Conservation (phyloP, 2,797 vertebrate species). For the Scomberomorus guttatus region DNA sequence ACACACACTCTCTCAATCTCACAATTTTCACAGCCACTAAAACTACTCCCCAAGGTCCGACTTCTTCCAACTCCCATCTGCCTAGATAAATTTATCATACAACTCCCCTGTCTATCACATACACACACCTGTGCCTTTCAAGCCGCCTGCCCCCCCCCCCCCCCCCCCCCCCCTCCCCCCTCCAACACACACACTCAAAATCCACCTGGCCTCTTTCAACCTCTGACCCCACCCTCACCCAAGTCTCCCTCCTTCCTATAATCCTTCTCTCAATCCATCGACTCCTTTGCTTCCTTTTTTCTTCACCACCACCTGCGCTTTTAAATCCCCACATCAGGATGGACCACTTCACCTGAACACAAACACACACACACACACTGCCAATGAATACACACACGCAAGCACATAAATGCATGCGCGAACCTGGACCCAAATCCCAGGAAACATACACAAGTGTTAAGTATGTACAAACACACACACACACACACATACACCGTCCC, state of each 20-base stretch:
- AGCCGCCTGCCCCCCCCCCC: constrained; percentile 24
- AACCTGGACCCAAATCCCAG: constrained; percentile 41
- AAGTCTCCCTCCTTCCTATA: constrained; percentile 50
- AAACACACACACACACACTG: not conserved
- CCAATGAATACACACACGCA: constrained; percentile 23
- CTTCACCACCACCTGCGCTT: constrained; percentile 74
- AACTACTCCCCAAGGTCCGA: constrained; percentile 68
- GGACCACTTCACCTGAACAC: constrained; percentile 71
- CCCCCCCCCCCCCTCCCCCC: constrained; percentile 1
- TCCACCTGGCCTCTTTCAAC: constrained; percentile 78
- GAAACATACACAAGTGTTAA: constrained; percentile 52
- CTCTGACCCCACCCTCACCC: constrained; percentile 73
- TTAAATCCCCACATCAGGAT: constrained; percentile 78
- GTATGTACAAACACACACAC: constrained; percentile 49
- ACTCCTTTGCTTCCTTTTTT: constrained; percentile 62
- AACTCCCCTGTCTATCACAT: constrained; percentile 65
- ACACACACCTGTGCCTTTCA: constrained; percentile 73
- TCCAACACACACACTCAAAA: constrained; percentile 51
- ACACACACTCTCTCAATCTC: constrained; percentile 44
- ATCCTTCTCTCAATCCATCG: constrained; percentile 62
- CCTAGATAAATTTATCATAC: constrained; percentile 71
- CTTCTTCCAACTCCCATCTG: constrained; percentile 76
- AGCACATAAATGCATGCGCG: constrained; percentile 32
- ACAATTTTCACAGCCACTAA: constrained; percentile 64
- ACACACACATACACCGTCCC: constrained; percentile 67